Evolutionary conservation across 1,140 invertebrate species (phyloP), one percentile per base, ranked within the genome.

Genomic region (Nephotettix cincticeps): DNA sequence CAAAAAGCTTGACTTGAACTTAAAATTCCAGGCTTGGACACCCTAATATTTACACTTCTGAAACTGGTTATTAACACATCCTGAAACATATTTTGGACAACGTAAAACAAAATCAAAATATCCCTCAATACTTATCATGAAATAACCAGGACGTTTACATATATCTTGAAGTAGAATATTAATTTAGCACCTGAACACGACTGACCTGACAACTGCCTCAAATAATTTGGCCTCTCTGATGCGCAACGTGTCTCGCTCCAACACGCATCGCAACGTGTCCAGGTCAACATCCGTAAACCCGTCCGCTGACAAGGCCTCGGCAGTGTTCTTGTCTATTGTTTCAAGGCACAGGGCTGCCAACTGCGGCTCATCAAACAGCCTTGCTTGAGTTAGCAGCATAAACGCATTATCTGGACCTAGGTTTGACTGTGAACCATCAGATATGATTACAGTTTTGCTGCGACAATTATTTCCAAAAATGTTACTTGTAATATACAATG

Each of bases 261-360:
- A 81, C 19, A 96, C 91, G 64, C 86, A 86, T 81, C 88, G 90
- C 29, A 97, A 80, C 0, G 93, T 95, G 56, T 93, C 90, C 69
- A 90, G 84, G 81, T 96, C 93, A 74, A 96, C 93, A 77, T 96
- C 93, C 2, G 90, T 90, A 78, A 97, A 97, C 23, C 91, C 91
- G 80, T 96, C 94, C 17, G 93, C 91, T 76, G 85, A 86, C 0
- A 96, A 79, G 6, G 93, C 91, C 78, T 95, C 92, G 0, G 86
- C 86, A 1, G 94, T 94, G 76, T 92, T 90, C 78, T 93, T 93
- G 79, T 96, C 94, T 73, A 96, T 96, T 43, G 90, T 91, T 76
- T 94, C 91, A 68, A 96, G 82, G 77, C 93, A 96, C 17, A 93
- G 81, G 0, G 89, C 86, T 28, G 91, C 92, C 29, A 96, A 77